Base-by-base conservation (phyloP, 2,797 vertebrate genomes). In the Glossophaga mutica region DNA sequence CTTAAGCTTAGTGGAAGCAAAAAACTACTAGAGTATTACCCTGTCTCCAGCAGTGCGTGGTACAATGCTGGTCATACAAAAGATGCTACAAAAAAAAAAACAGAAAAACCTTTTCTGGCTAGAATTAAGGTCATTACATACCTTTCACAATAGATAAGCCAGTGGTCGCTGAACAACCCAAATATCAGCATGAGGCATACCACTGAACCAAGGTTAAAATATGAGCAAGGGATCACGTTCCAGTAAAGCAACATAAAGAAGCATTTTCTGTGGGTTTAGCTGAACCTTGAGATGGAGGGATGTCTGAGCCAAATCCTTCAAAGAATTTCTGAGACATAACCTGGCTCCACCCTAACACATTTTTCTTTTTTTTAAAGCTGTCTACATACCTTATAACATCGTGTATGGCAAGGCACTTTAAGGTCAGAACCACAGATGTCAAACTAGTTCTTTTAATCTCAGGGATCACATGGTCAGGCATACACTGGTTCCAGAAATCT, bases 381-480 rank as follows among this genome's bases (percentile, higher is more conserved):
- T 86, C 12, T 26, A 29, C 93, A 76, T 99, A 99, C 99, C 99
- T 99, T 96, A 99, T 99, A 94, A 99, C 99, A 97, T 99, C 99
- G 48, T 99, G 99, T 90, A 99, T 98, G 0, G 99, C 99, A 74
- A 99, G 99, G 98, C 99, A 99, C 97, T 99, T 99, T 93, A 99
- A 98, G 70, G 99, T 99, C 94, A 99, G 99, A 95, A 99, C 97
- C 59, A 99, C 99, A 24, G 99, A 98, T 0, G 99, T 99, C 97
- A 99, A 98, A 90, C 99, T 99, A 77, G 98, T 99, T 97, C 99
- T 99, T 97, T 99, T 99, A 98, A 99, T 99, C 98, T 99, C 99
- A 2, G 99, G 99, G 91, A 99, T 97, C 0, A 99, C 99, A 96
- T 99, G 99, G 24, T 99, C 98, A 0, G 99, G 99, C 99, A 99